A percentile compares a stretch with the other conserved stretches of the same genome.
phyloP scores from a whole-genome alignment of 2,113 vertebrate species.

The Oryzias celebensis region DNA sequence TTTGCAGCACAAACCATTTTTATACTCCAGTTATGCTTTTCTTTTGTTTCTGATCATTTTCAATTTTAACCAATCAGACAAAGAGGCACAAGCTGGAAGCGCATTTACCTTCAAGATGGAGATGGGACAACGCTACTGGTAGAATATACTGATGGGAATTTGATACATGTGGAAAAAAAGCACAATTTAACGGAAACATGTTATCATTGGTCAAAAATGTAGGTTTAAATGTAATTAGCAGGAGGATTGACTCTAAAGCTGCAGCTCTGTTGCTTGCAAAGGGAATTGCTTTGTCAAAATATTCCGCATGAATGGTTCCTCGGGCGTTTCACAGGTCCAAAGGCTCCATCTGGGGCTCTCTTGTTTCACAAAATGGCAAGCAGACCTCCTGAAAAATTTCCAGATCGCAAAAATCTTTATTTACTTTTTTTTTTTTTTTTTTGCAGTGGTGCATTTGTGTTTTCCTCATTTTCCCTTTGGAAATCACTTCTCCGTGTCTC shows the following conservation, averaged over 20 bases:
- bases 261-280: conserved; percentile 29
- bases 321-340: conserved; percentile 42
- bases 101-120: background rate
- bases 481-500: conserved; percentile 24
- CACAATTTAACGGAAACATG: background rate
- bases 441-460: conserved; percentile 49
- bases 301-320: conserved; percentile 34
- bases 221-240: conserved; percentile 3
- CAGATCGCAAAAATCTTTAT: conserved; percentile 48
- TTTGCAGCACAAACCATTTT: conserved; percentile 19
- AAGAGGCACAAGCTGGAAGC: too few species aligned
- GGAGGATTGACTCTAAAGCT: conserved; percentile 4
- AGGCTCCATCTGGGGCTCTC: conserved; percentile 30
- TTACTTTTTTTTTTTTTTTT: conserved; percentile 24
- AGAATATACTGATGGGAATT: background rate
- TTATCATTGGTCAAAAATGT: conserved; percentile 4
- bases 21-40: conserved; percentile 6
- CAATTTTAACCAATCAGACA: too few species aligned
- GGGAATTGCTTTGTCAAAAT: conserved; percentile 33
- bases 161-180: background rate
- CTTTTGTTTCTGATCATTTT: too few species aligned
- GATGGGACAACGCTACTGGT: background rate
- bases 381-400: conserved; percentile 44
- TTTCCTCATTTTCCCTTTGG: conserved; percentile 73
- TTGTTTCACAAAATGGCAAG: conserved; percentile 40